Base-by-base conservation (phyloP, 2,888 invertebrate genomes). In the Artemia sinica region DNA sequence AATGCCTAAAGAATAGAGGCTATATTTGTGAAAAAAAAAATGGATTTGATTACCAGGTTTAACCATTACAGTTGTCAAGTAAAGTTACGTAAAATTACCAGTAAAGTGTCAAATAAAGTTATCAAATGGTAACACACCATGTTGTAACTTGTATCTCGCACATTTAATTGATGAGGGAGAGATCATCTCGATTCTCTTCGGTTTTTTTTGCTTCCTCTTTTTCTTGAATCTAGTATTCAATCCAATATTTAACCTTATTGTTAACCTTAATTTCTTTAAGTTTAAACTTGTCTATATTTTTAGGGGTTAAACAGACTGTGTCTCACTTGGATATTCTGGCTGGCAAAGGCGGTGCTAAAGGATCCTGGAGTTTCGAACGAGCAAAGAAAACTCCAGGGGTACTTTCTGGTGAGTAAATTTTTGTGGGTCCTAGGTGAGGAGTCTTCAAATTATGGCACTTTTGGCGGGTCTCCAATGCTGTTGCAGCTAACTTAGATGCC, bases 311-410 rank as follows among this genome's bases (percentile, higher is more conserved):
- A 70, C 80, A 79, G 71, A 77, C 79, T 48, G 75, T 84, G 12
- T 84, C 84, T 0, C 87, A 87, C 74, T 82, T 83, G 73, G 81
- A 82, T 58, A 80, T 86, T 48, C 78, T 87, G 13, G 83, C 83
- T 50, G 86, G 86, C 0, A 83, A 83, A 75, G 77, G 80, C 63
- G 83, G 82, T 2, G 79, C 81, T 0, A 83, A 79, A 70, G 81
- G 84, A 11, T 77, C 78, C 28, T 81, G 77, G 74, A 81, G 81
- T 66, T 75, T 81, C 65, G 77, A 79, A 69, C 75, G 73, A 65
- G 72, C 72, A 9, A 71, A 72, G 49, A 84, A 85, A 12, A 86
- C 28, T 10, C 63, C 63, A n/a, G 63, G 28, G 8, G 14, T 9
- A 10, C 28, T 58, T 18, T 58, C 63, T 18, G 63, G 63, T 58